Percentiles rank a stretch among this genome's conserved stretches.
phyloP scores from a whole-genome alignment of 2,888 invertebrate genomes.

The Unio delphinus region DNA sequence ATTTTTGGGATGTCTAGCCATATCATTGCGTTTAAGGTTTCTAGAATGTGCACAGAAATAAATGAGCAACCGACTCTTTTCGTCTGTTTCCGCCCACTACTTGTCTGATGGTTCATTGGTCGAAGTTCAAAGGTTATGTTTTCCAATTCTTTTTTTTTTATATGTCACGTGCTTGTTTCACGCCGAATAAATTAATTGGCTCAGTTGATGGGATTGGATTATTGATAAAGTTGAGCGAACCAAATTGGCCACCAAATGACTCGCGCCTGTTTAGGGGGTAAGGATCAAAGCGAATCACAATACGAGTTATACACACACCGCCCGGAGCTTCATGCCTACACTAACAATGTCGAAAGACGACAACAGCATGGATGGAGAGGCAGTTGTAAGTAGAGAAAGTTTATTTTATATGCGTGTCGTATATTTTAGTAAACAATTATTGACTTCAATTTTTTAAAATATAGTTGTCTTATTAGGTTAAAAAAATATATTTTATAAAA shows the following conservation, averaged over 20 bases:
- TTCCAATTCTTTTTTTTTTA: conserved; percentile 30
- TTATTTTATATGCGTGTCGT: neutral
- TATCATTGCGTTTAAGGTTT: too few relatives aligned
- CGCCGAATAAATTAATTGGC: conserved; percentile 58
- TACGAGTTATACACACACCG: too few relatives aligned
- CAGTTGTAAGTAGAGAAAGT: conserved; percentile 33
- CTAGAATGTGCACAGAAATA: too few relatives aligned
- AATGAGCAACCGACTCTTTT: too few relatives aligned
- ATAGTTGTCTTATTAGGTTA: too few relatives aligned
- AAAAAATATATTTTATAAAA: too few relatives aligned
- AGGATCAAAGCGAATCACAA: too few relatives aligned
- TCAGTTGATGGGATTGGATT: conserved; percentile 58
- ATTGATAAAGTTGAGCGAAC: conserved; percentile 18
- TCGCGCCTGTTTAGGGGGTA: too few relatives aligned
- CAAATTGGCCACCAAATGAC: too few relatives aligned
- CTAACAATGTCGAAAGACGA: conserved; percentile 38
- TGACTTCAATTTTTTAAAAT: neutral
- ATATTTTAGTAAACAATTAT: neutral
- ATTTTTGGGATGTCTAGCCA: too few relatives aligned
- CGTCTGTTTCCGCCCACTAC: too few relatives aligned
- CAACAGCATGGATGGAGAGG: conserved; percentile 34
- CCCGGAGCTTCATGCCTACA: too few relatives aligned
- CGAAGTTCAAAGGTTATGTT: conserved; percentile 36
- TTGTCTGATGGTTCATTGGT: conserved; percentile 9
- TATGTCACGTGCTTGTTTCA: conserved; percentile 43